These are phyloP conservation scores for Adineta ricciae DNA, from an alignment of 2,888 invertebrate species.

Conservation along the genomic window DNA sequence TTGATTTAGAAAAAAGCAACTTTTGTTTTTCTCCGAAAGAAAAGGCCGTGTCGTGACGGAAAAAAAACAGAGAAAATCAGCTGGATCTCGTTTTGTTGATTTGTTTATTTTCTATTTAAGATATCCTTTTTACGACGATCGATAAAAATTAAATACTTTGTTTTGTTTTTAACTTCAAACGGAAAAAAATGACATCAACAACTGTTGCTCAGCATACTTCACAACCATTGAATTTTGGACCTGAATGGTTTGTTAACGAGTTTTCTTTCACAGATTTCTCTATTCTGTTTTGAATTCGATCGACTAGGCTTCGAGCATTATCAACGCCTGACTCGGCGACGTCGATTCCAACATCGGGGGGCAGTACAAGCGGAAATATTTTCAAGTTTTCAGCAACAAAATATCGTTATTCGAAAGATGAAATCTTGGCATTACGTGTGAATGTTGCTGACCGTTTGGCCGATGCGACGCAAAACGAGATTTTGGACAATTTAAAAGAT, in stretches of 20 bases:
- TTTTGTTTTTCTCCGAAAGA: no score
- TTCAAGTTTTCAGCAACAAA: background rate
- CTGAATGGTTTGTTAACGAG: slow-evolving; percentile 6
- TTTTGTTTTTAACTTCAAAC: background rate
- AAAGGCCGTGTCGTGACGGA: no score
- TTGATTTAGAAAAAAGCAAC: no score
- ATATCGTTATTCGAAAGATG: slow-evolving; percentile 22
- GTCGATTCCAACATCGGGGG: background rate
- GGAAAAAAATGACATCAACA: background rate
- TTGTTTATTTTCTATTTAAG: background rate
- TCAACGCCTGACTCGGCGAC: background rate
- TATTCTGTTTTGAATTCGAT: no score
- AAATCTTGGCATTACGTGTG: background rate
- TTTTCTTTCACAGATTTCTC: no score
- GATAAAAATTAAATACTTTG: background rate
- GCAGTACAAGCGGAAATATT: background rate
- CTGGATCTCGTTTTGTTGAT: background rate
- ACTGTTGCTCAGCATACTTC: background rate
- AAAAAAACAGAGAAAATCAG: no score
- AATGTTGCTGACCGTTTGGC: background rate
- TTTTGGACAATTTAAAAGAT: slow-evolving; percentile 16
- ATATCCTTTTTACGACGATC: background rate
- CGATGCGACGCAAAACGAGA: background rate
- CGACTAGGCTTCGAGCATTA: slow-evolving; percentile 9
- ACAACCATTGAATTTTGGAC: slow-evolving; percentile 16